phyloP scores from a whole-genome alignment of 2,888 invertebrate species.

The Caradrina kadenii region DNA sequence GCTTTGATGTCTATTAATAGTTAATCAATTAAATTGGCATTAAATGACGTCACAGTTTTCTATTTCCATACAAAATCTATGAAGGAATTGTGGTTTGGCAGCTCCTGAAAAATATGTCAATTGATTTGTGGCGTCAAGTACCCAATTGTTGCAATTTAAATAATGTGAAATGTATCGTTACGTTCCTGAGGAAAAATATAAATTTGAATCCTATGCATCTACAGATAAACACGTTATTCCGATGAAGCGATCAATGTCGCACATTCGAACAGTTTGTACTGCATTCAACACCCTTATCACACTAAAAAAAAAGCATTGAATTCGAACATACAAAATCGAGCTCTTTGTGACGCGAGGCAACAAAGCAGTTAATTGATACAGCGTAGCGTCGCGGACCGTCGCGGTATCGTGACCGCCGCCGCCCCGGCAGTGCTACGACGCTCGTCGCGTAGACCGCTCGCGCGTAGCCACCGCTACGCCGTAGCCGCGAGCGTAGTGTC shows the following conservation, averaged over 20 bases:
- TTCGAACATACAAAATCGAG: slow-evolving; percentile 70
- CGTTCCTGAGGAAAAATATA: too few relatives aligned
- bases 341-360: slow-evolving; percentile 78
- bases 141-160: too few relatives aligned
- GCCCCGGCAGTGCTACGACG: slow-evolving; percentile 87
- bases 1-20: too few relatives aligned
- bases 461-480: slow-evolving; percentile 78
- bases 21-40: too few relatives aligned
- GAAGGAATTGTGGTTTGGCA: too few relatives aligned
- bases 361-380: slow-evolving; percentile 88
- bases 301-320: slow-evolving; percentile 40
- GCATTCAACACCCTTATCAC: neutral
- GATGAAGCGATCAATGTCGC: neutral
- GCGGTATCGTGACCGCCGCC: slow-evolving; percentile 68
- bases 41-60: too few relatives aligned
- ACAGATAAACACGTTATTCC: neutral
- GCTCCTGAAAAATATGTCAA: too few relatives aligned
- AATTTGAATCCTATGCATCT: neutral
- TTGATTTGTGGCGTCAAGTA: too few relatives aligned
- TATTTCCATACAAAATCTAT: too few relatives aligned
- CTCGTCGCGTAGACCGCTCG: slow-evolving; percentile 85
- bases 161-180: too few relatives aligned
- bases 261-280: neutral
- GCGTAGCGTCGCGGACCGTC: slow-evolving; percentile 71
- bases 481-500: slow-evolving; percentile 73